These are phyloP conservation scores for Athalia circularis DNA, from an alignment of 2,888 invertebrate species.

Conservation along the genomic window DNA sequence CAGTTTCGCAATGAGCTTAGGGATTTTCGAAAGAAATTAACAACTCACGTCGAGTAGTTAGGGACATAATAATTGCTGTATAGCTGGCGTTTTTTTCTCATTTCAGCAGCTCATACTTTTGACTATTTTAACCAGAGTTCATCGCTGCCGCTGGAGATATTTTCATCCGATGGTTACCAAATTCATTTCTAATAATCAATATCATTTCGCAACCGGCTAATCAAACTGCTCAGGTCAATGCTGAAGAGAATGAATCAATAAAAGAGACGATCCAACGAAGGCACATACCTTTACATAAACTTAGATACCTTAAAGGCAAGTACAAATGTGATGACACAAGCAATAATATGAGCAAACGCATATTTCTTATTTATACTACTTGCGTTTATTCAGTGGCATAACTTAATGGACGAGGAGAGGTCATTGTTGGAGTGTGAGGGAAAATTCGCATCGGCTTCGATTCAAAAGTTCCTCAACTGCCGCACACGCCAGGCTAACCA, in stretches of 20 bases:
- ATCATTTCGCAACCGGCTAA: too few species aligned
- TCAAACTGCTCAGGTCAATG: not conserved
- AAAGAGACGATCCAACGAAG: not conserved
- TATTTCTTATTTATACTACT: not conserved
- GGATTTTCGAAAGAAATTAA: conserved; percentile 4
- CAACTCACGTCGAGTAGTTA: not conserved
- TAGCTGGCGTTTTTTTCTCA: not conserved
- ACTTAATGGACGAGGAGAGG: too few species aligned
- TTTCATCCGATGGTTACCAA: too few species aligned
- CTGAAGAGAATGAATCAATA: not conserved
- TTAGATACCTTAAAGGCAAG: not conserved
- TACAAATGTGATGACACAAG: conserved; percentile 3
- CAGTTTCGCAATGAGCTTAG: conserved; percentile 16
- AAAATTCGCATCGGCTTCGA: not conserved
- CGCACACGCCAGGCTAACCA: not conserved
- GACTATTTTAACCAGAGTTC: too few species aligned
- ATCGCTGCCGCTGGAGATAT: too few species aligned
- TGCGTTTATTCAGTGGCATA: not conserved
- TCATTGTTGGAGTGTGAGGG: too few species aligned
- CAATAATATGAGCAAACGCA: conserved; percentile 11
- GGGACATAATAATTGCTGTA: not conserved
- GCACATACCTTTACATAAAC: not conserved
- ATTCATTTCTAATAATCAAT: too few species aligned
- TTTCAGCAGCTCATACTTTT: not conserved
- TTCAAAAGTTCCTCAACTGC: too few species aligned